Evolutionary conservation across 2,797 vertebrate species (phyloP).

Genomic region (Lophotriccus pileatus): DNA sequence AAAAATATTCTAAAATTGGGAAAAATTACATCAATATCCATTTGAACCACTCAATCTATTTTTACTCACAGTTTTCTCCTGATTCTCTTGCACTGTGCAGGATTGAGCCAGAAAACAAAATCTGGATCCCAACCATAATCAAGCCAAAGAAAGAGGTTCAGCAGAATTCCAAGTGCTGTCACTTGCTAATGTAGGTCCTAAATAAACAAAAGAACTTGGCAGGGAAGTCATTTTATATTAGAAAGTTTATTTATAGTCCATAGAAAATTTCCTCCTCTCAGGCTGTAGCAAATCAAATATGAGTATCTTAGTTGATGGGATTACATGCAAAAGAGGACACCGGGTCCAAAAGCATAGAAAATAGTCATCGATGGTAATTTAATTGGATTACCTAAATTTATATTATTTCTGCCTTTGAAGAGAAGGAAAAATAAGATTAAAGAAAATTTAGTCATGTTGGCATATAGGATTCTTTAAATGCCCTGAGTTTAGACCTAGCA

Average conservation of each 20-base stretch:
- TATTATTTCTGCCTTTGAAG: not conserved
- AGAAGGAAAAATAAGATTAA: not conserved
- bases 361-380: not conserved
- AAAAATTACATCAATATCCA: not conserved
- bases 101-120: not conserved
- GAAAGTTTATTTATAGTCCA: not conserved
- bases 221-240: not conserved
- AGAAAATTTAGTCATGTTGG: not conserved
- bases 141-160: not conserved
- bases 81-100: not conserved
- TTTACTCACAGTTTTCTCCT: not conserved
- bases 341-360: not conserved
- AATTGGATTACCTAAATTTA: not conserved
- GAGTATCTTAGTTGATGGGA: accelerated
- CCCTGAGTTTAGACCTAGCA: not conserved
- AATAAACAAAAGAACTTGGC: not conserved
- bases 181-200: not conserved
- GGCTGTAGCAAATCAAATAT: not conserved
- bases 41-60: not conserved
- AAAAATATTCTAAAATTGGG: not conserved
- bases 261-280: not conserved
- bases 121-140: not conserved
- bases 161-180: not conserved
- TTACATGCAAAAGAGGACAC: not conserved
- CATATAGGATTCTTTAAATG: not conserved